Evolutionary conservation across 2,113 vertebrate species (phyloP).

Genomic region (Zonotrichia leucophrys): DNA sequence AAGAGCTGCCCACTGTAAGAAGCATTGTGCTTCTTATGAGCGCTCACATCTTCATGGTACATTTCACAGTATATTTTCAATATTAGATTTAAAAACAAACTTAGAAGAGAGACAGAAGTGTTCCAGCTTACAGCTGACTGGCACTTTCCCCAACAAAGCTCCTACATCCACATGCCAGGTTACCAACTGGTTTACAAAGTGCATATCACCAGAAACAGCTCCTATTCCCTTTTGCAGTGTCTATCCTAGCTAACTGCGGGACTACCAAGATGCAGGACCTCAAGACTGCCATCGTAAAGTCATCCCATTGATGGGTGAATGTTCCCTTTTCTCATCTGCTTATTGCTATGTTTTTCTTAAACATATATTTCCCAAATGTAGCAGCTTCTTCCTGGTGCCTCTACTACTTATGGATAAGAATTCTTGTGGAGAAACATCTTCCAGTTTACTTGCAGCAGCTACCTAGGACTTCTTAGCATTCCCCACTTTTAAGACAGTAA

Average conservation of each 20-base stretch:
- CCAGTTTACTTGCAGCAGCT: constrained; percentile 35
- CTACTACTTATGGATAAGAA: constrained; percentile 24
- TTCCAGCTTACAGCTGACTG: neutral
- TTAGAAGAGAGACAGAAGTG: neutral
- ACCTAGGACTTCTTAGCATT: neutral
- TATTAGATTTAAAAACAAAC: neutral
- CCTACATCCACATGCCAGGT: neutral
- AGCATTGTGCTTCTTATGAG: neutral
- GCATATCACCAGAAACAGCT: neutral
- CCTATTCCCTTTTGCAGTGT: neutral
- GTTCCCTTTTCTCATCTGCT: neutral
- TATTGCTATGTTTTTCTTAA: constrained; percentile 33
- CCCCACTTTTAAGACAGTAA: neutral
- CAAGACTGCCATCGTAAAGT: constrained; percentile 9
- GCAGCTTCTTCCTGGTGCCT: neutral
- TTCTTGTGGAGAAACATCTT: constrained; percentile 7
- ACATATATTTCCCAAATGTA: constrained; percentile 6
- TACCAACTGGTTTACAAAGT: neutral
- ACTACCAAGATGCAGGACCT: neutral
- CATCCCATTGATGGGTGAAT: neutral
- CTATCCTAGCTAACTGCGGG: neutral
- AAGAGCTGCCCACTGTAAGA: neutral
- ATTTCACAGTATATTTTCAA: neutral
- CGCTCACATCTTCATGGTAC: neutral
- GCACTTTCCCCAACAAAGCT: neutral